A percentile compares a stretch with the other conserved stretches of the same genome.
phyloP scores from a whole-genome alignment of 2,888 invertebrate species.

The Dasysyrphus tricinctus region DNA sequence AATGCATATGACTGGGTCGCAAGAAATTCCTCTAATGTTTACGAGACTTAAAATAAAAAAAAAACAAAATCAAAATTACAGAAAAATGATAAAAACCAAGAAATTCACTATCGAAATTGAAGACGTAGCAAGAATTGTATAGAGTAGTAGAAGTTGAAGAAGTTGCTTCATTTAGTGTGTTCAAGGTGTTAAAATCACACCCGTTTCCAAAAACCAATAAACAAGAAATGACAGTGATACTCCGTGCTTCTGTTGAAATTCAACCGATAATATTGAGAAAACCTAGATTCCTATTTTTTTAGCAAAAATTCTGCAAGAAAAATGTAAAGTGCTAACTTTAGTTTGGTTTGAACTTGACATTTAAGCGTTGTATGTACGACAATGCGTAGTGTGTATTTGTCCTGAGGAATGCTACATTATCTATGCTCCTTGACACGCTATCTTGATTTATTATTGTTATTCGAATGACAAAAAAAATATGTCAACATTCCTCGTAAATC shows the following conservation, averaged over 20 bases:
- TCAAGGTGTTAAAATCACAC: background rate
- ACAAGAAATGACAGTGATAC: background rate
- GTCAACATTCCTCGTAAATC: conserved; percentile 29
- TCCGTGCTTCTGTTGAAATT: background rate
- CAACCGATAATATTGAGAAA: background rate
- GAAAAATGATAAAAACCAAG: too few species aligned
- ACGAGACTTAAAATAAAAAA: too few species aligned
- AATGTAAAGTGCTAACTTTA: background rate
- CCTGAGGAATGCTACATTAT: conserved; percentile 6
- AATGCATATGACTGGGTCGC: too few species aligned
- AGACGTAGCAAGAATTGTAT: too few species aligned
- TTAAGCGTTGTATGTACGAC: background rate
- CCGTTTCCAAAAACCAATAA: background rate
- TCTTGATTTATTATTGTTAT: conserved; percentile 31
- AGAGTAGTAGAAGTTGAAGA: too few species aligned
- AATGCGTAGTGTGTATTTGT: background rate
- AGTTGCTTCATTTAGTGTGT: too few species aligned
- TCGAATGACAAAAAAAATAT: background rate
- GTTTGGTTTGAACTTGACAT: conserved; percentile 16
- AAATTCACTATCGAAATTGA: too few species aligned
- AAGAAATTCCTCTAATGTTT: too few species aligned
- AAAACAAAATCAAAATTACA: too few species aligned
- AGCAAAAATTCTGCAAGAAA: background rate
- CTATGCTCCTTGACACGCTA: background rate
- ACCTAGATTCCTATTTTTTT: background rate